Base-by-base conservation (phyloP, 2,797 vertebrate species). In the Xenentodon cancila region DNA sequence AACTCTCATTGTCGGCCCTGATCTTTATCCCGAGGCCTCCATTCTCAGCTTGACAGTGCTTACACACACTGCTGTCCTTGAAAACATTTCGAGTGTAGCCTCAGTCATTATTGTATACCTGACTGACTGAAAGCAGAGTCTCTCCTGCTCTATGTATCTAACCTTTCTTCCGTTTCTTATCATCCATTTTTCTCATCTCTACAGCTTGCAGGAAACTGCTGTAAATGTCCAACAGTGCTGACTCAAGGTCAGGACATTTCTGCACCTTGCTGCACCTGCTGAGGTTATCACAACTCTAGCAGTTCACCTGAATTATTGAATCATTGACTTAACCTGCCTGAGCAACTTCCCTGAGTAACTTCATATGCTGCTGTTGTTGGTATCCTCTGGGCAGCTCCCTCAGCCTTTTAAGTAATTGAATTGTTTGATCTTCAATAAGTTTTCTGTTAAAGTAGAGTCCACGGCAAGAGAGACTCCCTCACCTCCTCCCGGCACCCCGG, bases 1-100 rank as follows among this genome's bases (percentile, higher is more conserved):
- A 44, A 58, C 86, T 80, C 86, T 84, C 88, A 68, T 40, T 18
- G 42, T 72, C 55, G 2, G 53, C 87, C 71, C 67, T 56, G 16
- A 42, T 87, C 67, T 77, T 50, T 54, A 45, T 71, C 70, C 80
- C 16, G 1, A 25, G 59, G 53, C 43, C 32, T 53, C 59, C 32
- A 1, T 40, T 68, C 63, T 42, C 0, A 0, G 52, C 44, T 63
- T 19, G 5, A 5, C 18, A n/a, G 42, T 44, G 42, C 22, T 30
- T 48, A 37, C 56, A 27, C 45, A 58, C 43, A 53, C 57, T 45
- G 63, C 80, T 65, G 18, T 2, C 50, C 59, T 70, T 69, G 68
- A 68, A 62, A 66, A 62, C 27, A n/a, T 53, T 30, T 55, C n/a
- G 37, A 69, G 58, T 60, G 61, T 62, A 49, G 20, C 44, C 53